Percentiles rank a stretch among this genome's conserved stretches.
Evolutionary conservation across 1,140 invertebrate species (phyloP).

Genomic region (Temnothorax nylanderi): DNA sequence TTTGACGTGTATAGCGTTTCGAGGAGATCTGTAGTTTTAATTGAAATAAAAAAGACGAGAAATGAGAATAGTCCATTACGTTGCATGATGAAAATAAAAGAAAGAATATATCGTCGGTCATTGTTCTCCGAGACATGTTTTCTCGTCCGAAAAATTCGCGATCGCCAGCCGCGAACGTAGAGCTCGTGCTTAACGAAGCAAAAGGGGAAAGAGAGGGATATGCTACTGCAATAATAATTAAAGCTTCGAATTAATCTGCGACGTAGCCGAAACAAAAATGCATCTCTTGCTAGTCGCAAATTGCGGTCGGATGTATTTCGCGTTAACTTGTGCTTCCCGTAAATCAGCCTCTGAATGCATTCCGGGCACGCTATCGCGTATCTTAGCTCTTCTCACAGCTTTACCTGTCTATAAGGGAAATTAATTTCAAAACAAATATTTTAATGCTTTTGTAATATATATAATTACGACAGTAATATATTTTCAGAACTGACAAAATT

Average conservation of each 20-base stretch:
- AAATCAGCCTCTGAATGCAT: slow-evolving; percentile 58
- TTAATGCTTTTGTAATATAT: not conserved
- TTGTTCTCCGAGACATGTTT: slow-evolving; percentile 2
- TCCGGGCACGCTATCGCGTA: not conserved
- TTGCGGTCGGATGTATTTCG: slow-evolving; percentile 42
- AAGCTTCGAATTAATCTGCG: slow-evolving; percentile 44
- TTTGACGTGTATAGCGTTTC: not conserved
- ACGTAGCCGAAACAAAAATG: slow-evolving; percentile 1
- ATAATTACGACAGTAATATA: not conserved
- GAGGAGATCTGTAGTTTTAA: not conserved
- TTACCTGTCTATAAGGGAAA: not conserved
- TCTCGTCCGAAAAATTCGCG: slow-evolving; percentile 33
- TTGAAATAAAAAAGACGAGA: not conserved
- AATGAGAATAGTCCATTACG: not conserved
- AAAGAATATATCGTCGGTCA: not conserved
- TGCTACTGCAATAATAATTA: slow-evolving; percentile 17
- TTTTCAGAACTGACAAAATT: not conserved
- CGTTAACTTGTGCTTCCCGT: slow-evolving; percentile 19
- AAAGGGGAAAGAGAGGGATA: not conserved
- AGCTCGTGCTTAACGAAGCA: not conserved
- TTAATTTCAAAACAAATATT: not conserved
- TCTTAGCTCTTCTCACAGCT: slow-evolving; percentile 12
- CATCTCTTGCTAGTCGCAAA: slow-evolving; percentile 40
- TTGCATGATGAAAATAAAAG: not conserved
- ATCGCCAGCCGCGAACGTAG: not conserved